Evolutionary conservation across 2,113 vertebrate species (phyloP), one percentile per base, ranked within the genome.

Genomic region (Ceratotherium simum): DNA sequence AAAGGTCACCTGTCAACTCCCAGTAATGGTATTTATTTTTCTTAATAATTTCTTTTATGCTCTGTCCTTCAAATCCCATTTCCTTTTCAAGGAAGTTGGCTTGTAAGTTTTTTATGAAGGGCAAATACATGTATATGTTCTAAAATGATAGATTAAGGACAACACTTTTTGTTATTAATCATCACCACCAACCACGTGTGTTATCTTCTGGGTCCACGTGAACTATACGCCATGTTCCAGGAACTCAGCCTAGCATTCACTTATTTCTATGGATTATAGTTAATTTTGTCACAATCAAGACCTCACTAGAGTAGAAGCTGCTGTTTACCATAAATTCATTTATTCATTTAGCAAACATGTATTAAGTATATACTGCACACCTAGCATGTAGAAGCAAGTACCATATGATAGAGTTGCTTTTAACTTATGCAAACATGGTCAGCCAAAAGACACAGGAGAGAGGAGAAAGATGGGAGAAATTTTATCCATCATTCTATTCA

Each of bases 1-100:
- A 97, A 98, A 98, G 98, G 97, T 97, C 96, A 98, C 6, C 97
- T 98, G 94, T 94, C 96, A 92, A 92, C 80, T 96, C 67, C n/a
- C 58, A 85, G 70, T 51, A 86, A 83, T 97, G 90, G 69, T 93
- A 89, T 97, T 98, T 98, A 72, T 95, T 97, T 98, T 97, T 89
- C 95, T 91, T 95, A 94, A 89, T 93, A 80, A 96, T 96, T 96
- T 91, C 58, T 97, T 94, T 91, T n/a, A 93, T 90, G 78, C 29
- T 42, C 36, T 94, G 39, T 69, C 29, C 72, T 85, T 90, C 86
- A 97, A 91, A 95, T 72, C 10, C n/a, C 4, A 84, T 79, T 96
- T 90, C 29, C 75, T 80, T 96, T 85, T 60, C 64, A 92, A 76
- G 86, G 73, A 86, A 70, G 75, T 36, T 93, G 46, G 60, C 73